These are phyloP conservation scores for Phthorimaea operculella DNA, from an alignment of 1,140 invertebrate species.

Conservation along the genomic window DNA sequence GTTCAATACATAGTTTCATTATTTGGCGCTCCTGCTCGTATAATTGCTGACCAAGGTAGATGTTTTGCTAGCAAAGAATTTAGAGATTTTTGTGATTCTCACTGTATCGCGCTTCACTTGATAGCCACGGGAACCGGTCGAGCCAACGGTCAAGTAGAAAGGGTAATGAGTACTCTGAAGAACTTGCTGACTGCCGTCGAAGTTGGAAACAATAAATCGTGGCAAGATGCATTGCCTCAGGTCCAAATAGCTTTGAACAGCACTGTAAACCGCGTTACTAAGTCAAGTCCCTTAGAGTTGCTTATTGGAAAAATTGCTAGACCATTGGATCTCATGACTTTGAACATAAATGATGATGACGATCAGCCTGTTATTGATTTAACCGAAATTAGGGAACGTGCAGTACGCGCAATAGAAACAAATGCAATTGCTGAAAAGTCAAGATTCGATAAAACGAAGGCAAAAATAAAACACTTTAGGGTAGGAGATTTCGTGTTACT, in stretches of 20 bases:
- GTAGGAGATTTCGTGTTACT: conserved; percentile 14
- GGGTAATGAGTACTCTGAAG: conserved; percentile 25
- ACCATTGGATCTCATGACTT: conserved; percentile 24
- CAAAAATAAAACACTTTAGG: conserved; percentile 11
- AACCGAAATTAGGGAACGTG: conserved; percentile 1
- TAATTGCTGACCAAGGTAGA: conserved; percentile 24
- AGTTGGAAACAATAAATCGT: conserved; percentile 21
- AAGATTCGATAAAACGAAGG: conserved; percentile 16
- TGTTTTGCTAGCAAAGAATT: conserved; percentile 21
- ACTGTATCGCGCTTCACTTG: conserved; percentile 22
- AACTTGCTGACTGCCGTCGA: conserved; percentile 26
- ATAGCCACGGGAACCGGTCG: conserved; percentile 24
- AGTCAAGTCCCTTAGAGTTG: conserved; percentile 32
- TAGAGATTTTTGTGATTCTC: conserved; percentile 25
- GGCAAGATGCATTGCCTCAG: conserved; percentile 28
- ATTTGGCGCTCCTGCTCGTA: conserved; percentile 24
- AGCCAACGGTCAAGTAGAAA: conserved; percentile 31
- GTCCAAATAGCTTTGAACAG: conserved; percentile 34
- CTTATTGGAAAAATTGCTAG: conserved; percentile 34
- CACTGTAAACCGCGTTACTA: conserved; percentile 30
- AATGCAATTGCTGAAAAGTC: conserved; percentile 4
- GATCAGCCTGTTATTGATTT: conserved; percentile 8
- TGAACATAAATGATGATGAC: not conserved
- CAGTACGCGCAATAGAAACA: not conserved
- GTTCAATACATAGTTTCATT: conserved; percentile 16